Conservation (phyloP, 1,140 invertebrate species). For the Helicoverpa armigera region DNA sequence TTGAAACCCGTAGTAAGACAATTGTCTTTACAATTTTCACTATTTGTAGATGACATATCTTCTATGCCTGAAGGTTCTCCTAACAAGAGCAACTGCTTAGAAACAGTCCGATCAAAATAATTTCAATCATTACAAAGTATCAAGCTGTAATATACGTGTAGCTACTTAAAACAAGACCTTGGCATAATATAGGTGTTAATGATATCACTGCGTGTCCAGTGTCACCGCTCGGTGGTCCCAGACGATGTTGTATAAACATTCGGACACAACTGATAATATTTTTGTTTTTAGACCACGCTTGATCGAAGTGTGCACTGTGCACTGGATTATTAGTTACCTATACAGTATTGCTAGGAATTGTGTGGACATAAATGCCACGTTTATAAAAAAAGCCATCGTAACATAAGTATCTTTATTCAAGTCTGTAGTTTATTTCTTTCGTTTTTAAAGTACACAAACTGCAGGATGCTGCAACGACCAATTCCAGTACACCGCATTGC, state of each 20-base stretch:
- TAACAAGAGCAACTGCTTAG: too few relatives aligned
- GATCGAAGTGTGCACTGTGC: not conserved
- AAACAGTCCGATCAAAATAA: not conserved
- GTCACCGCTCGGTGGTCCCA: slow-evolving; percentile 33
- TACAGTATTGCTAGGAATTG: slow-evolving; percentile 3
- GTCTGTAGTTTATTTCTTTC: not conserved
- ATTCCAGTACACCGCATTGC: slow-evolving; percentile 13
- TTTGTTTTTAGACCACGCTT: slow-evolving; percentile 29
- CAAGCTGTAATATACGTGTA: not conserved
- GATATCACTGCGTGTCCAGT: slow-evolving; percentile 45
- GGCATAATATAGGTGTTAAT: slow-evolving; percentile 27
- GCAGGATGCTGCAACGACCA: not conserved
- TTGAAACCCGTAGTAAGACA: too few relatives aligned
- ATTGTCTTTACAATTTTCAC: too few relatives aligned
- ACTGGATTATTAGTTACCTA: not conserved
- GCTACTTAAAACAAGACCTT: slow-evolving; percentile 19
- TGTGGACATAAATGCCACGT: not conserved
- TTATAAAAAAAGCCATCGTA: not conserved
- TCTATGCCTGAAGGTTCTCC: too few relatives aligned
- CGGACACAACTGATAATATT: slow-evolving; percentile 20
- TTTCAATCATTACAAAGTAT: not conserved
- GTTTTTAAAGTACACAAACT: slow-evolving; percentile 5
- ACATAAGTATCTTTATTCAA: too few relatives aligned
- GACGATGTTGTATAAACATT: slow-evolving; percentile 40
- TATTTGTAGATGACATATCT: too few relatives aligned